Conservation (phyloP, 2,797 vertebrate species). For the Tiaroga cobitis region DNA sequence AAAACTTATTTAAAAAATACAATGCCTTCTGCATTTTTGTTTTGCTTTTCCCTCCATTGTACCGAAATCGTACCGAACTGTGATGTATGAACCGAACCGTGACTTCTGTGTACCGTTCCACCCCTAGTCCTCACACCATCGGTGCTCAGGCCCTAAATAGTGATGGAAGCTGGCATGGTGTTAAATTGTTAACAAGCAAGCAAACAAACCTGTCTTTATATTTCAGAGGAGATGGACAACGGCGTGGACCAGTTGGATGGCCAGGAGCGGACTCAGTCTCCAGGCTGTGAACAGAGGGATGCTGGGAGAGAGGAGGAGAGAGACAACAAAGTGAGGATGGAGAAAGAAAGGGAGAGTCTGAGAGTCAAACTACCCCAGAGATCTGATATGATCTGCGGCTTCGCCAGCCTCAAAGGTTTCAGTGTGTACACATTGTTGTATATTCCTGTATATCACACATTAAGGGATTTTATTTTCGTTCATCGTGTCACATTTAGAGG, state of each 20-base stretch:
- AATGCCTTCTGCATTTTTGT: too few relatives aligned
- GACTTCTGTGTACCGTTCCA: too few relatives aligned
- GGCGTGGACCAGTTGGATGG: slow-evolving; percentile 94
- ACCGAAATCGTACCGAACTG: too few relatives aligned
- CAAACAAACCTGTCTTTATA: background rate
- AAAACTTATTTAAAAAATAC: too few relatives aligned
- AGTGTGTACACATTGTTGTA: slow-evolving; percentile 53
- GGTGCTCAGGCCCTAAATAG: background rate
- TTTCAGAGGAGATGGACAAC: slow-evolving; percentile 83
- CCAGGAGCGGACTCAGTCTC: slow-evolving; percentile 73
- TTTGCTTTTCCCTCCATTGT: too few relatives aligned
- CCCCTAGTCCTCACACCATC: too few relatives aligned
- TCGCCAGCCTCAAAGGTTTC: slow-evolving; percentile 92
- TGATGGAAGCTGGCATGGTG: background rate
- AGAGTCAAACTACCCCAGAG: slow-evolving; percentile 89
- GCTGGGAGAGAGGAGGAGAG: slow-evolving; percentile 82
- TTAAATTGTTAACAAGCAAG: background rate
- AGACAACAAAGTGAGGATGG: slow-evolving; percentile 72
- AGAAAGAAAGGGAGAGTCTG: slow-evolving; percentile 72
- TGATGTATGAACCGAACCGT: too few relatives aligned
- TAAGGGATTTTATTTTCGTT: background rate
- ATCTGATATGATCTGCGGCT: slow-evolving; percentile 97
- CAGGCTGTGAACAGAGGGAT: slow-evolving; percentile 87
- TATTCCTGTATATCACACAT: slow-evolving; percentile 21
- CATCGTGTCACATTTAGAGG: background rate